These are phyloP conservation scores for Pachyseris speciosa DNA, from an alignment of 64 coral and sea anemone species.

Conservation along the genomic window DNA sequence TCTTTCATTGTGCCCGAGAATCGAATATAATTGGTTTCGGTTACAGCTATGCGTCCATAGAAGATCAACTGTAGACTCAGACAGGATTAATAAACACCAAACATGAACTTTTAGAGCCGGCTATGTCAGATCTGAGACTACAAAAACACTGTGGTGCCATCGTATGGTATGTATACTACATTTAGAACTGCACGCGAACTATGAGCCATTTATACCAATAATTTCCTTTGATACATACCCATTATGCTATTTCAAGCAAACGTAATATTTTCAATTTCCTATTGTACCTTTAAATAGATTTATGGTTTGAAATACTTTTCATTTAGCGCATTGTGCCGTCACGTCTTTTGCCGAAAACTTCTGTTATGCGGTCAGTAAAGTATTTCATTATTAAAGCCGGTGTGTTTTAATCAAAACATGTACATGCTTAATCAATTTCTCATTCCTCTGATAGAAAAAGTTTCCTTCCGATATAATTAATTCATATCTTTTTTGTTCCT, in stretches of 20 bases:
- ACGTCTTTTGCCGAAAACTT: slow-evolving; percentile 11
- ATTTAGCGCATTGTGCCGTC: background rate
- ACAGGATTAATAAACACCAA: too few relatives aligned
- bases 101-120: too few relatives aligned
- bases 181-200: background rate
- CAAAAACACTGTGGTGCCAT: too few relatives aligned
- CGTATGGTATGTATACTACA: background rate
- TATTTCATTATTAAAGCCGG: background rate
- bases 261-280: slow-evolving; percentile 32
- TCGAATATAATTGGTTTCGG: too few relatives aligned
- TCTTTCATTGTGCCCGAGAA: too few relatives aligned
- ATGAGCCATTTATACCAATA: background rate
- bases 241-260: slow-evolving; percentile 18
- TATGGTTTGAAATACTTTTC: background rate
- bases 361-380: slow-evolving; percentile 12
- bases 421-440: background rate
- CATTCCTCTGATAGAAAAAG: background rate
- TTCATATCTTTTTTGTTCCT: background rate
- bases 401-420: background rate
- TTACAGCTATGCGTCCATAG: too few relatives aligned
- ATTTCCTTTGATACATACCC: slow-evolving; percentile 20
- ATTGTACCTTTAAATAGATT: slow-evolving; percentile 3
- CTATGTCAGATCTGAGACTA: too few relatives aligned
- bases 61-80: too few relatives aligned
- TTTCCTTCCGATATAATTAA: background rate